Evolutionary conservation across 2,888 invertebrate species (phyloP), one percentile per base, ranked within the genome.

Genomic region (Pelosia muscerda): DNA sequence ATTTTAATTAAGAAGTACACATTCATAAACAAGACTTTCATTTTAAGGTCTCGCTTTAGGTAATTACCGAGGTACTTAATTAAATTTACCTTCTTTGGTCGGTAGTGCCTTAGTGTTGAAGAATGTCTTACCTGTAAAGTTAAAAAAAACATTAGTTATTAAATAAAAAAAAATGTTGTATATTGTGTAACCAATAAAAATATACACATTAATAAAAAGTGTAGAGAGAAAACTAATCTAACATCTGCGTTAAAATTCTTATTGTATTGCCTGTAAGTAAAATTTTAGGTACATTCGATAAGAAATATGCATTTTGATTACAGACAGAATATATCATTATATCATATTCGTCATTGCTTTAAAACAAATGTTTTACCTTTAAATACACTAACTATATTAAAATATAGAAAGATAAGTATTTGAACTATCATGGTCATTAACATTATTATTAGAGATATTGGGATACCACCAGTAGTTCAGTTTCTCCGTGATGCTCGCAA

Each of bases 51-150:
- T 72, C 65, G 58, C 63, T 19, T 70, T 64, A 65, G 34, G 38
- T 75, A 75, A 70, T 73, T 73, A 70, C 25, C 31, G 58, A 61
- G 25, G 25, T 61, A 69, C 71, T 73, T 79, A 78, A 78, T 78
- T 79, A 79, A 65, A 65, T 73, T 81, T 83, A 85, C 85, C 81
- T 78, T 77, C 25, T 68, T 23, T 31, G 38, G 25, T 28, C 23
- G 62, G 34, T 65, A 60, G 69, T 15, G 61, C 70, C 63, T 69
- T 69, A 56, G 53, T 62, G 31, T 53, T 53, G 57, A 58, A 66
- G 55, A 62, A 66, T 66, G 38, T 74, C 83, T 85, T 86, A 86
- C 87, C 87, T 86, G 86, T 9, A 85, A 86, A 76, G 15, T 78
- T 67, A 74, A 38, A 68, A 78, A 74, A 60, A 71, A 23, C n/a